These are phyloP conservation scores for Sisyra nigra DNA, from an alignment of 2,888 invertebrate species.

Conservation along the genomic window DNA sequence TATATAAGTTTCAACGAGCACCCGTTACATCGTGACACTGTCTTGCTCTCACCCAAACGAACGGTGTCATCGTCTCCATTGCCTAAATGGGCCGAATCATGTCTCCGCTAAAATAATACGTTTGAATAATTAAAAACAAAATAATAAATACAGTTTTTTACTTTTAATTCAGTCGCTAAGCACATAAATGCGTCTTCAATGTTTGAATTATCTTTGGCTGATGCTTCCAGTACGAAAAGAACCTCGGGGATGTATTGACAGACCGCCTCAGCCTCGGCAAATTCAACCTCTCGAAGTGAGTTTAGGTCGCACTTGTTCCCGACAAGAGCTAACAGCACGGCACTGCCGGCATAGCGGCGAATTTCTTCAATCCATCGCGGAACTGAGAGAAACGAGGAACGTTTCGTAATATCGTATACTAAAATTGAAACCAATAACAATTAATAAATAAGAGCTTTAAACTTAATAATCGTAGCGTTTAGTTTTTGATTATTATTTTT, in stretches of 20 bases:
- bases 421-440: slow-evolving; percentile 18
- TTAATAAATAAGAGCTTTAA: not conserved
- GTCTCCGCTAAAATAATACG: slow-evolving; percentile 47
- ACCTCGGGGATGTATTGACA: slow-evolving; percentile 77
- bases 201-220: slow-evolving; percentile 82
- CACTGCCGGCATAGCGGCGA: slow-evolving; percentile 80
- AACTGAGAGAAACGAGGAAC: slow-evolving; percentile 78
- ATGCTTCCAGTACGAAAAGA: slow-evolving; percentile 73
- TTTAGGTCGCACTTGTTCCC: slow-evolving; percentile 86
- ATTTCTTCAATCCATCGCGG: slow-evolving; percentile 96
- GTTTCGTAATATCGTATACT: slow-evolving; percentile 92
- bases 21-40: slow-evolving; percentile 49
- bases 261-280: slow-evolving; percentile 73
- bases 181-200: slow-evolving; percentile 78
- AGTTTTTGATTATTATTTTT: too few relatives aligned
- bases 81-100: slow-evolving; percentile 49
- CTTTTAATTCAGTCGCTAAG: slow-evolving; percentile 77
- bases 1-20: slow-evolving; percentile 25
- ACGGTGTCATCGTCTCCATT: slow-evolving; percentile 47
- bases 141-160: slow-evolving; percentile 17
- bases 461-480: too few relatives aligned
- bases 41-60: slow-evolving; percentile 47
- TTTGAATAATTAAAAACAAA: slow-evolving; percentile 3
- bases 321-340: slow-evolving; percentile 77
- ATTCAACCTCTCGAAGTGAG: slow-evolving; percentile 65